phyloP scores from a whole-genome alignment of 2,797 vertebrate genomes.

The Oreochromis mossambicus region DNA sequence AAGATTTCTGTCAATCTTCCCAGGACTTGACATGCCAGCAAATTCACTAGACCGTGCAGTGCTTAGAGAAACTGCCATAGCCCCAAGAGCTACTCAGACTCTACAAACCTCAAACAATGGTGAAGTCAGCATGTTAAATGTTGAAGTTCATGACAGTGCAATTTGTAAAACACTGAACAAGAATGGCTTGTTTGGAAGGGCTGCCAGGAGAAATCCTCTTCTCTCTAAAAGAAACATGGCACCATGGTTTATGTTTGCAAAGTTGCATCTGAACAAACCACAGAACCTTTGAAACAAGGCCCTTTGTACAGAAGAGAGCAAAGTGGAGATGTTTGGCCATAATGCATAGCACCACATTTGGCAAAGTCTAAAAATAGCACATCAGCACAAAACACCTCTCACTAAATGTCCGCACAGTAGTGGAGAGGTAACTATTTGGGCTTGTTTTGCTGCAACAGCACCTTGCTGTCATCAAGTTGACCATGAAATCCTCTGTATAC shows the following conservation, averaged over 20 bases:
- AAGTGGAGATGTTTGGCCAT: no score
- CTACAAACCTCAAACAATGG: no score
- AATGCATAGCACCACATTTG: not conserved
- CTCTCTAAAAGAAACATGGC: no score
- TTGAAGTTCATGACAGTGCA: not conserved
- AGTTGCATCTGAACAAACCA: no score
- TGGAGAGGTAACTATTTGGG: not conserved
- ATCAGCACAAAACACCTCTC: not conserved
- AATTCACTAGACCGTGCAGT: not conserved
- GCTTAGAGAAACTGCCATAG: not conserved
- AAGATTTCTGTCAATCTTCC: not conserved
- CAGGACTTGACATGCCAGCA: not conserved
- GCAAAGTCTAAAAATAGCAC: not conserved
- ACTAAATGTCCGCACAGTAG: not conserved
- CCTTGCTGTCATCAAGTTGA: not conserved
- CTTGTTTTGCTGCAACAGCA: not conserved
- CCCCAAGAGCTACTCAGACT: not conserved
- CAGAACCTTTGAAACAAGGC: no score
- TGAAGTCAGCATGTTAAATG: not conserved
- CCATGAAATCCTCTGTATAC: not conserved
- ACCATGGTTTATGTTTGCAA: no score
- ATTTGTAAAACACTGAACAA: not conserved
- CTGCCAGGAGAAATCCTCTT: not conserved
- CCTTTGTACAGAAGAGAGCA: no score
- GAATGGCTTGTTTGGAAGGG: not conserved